Evolutionary conservation across 2,888 invertebrate species (phyloP), one percentile per base, ranked within the genome.

Genomic region (Rhingia campestris): DNA sequence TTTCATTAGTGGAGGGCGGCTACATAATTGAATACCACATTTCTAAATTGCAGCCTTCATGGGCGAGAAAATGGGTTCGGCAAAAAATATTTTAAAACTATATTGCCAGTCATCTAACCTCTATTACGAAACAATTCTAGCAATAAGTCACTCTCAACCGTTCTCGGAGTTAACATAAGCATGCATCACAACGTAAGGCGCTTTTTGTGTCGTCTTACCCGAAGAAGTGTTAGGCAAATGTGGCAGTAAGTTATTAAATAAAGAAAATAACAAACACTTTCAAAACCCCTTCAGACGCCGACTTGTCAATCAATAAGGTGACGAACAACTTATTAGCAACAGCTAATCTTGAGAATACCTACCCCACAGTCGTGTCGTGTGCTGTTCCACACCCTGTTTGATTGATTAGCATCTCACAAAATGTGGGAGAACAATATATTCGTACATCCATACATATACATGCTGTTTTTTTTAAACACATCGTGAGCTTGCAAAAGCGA

Each of bases 401-500:
- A 79, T 82, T 77, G 77, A 82, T 82, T 77, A 63, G 64, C 73
- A 77, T 77, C 56, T 32, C 30, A 63, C 69, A 72, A 69, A 82
- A 47, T 51, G 51, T 58, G 22, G 47, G 43, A 39, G 49, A 82
- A 56, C 61, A 75, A 63, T 56, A 22, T 22, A 22, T 22, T 22
- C 22, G 51, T 22, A 37, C 12, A 63, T 6, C 4, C n/a, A 45
- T 6, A 41, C 6, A 47, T 43, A 35, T 43, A 41, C 56, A 39
- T 53, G 54, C 47, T 49, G 4, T 10, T 6, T 41, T 10, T 64
- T 51, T 66, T 72, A 37, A 81, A 77, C 61, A 81, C 1, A 73
- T 73, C 67, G 56, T 82, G 79, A 82, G 64, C 45, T 69, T 79
- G 73, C 72, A 73, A 54, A 73, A 73, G 77, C 63, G 63, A 73